Evolutionary conservation across 2,888 invertebrate genomes (phyloP).

Genomic region (Bembecia ichneumoniformis): DNA sequence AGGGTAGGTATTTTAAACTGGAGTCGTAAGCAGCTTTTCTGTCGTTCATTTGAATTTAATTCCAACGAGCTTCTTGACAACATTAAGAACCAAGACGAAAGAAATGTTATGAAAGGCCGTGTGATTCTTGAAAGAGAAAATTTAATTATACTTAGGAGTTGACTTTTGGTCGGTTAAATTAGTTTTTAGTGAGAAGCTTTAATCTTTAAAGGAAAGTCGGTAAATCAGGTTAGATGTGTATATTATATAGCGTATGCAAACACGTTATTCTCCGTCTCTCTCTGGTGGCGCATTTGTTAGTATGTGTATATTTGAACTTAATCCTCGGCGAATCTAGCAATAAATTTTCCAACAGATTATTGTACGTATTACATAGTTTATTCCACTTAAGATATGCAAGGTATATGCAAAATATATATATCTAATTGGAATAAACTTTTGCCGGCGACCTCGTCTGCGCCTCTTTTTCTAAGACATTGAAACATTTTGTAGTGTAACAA

Average conservation of each 20-base stretch:
- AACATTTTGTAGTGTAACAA: too few relatives aligned
- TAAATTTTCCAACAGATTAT: slow-evolving; percentile 38
- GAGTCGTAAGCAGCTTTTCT: background rate
- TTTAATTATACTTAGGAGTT: too few relatives aligned
- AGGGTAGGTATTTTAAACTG: background rate
- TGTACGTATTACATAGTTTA: slow-evolving; percentile 10
- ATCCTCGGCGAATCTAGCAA: slow-evolving; percentile 36
- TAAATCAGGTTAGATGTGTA: too few relatives aligned
- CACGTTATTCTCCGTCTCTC: background rate
- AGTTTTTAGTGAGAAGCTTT: too few relatives aligned
- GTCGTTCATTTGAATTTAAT: background rate
- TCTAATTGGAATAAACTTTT: too few relatives aligned
- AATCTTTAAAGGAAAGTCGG: too few relatives aligned
- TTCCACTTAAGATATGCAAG: background rate
- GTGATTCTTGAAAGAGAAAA: too few relatives aligned
- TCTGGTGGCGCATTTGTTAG: background rate
- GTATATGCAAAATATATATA: too few relatives aligned
- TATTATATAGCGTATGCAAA: background rate
- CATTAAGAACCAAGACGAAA: background rate
- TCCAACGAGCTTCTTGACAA: background rate
- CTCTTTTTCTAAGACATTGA: too few relatives aligned
- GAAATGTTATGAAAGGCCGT: too few relatives aligned
- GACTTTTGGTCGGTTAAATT: too few relatives aligned
- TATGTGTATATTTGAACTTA: slow-evolving; percentile 28
- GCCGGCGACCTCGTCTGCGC: too few relatives aligned